Evolutionary conservation across 2,888 invertebrate species (phyloP).

Genomic region (Pocota personata): DNA sequence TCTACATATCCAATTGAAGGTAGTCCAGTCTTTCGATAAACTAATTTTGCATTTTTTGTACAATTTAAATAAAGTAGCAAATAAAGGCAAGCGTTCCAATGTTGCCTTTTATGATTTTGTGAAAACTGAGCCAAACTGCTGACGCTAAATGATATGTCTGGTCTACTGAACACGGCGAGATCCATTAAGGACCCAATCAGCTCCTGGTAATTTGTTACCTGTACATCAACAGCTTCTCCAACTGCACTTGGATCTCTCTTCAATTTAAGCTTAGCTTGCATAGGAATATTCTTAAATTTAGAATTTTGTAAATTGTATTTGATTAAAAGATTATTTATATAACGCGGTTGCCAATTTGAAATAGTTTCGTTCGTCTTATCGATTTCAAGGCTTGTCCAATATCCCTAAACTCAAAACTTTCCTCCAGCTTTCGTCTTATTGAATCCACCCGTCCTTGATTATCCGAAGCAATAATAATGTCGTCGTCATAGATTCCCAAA

Average conservation of each 20-base stretch:
- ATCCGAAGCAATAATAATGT: background rate
- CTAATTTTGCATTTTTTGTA: too few species aligned
- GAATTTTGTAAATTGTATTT: background rate
- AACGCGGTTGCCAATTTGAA: background rate
- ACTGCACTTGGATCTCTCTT: background rate
- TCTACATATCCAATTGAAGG: too few species aligned
- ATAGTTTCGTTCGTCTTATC: background rate
- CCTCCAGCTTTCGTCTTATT: background rate
- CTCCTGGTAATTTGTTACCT: background rate
- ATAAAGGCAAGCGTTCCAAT: too few species aligned
- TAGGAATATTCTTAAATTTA: background rate
- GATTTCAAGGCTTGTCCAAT: conserved; percentile 6
- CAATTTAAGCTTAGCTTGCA: background rate
- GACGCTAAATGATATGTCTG: too few species aligned
- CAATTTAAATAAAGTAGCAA: too few species aligned
- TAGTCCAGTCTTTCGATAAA: too few species aligned
- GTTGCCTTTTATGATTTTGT: too few species aligned
- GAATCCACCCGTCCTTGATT: background rate
- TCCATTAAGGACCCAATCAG: too few species aligned
- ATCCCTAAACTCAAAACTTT: background rate
- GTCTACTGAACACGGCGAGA: too few species aligned
- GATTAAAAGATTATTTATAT: background rate
- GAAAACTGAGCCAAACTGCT: too few species aligned
- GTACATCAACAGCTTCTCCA: background rate
- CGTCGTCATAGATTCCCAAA: background rate